Evolutionary conservation across 2,797 vertebrate species (phyloP), one percentile per base, ranked within the genome.

Genomic region (Chelmon rostratus): DNA sequence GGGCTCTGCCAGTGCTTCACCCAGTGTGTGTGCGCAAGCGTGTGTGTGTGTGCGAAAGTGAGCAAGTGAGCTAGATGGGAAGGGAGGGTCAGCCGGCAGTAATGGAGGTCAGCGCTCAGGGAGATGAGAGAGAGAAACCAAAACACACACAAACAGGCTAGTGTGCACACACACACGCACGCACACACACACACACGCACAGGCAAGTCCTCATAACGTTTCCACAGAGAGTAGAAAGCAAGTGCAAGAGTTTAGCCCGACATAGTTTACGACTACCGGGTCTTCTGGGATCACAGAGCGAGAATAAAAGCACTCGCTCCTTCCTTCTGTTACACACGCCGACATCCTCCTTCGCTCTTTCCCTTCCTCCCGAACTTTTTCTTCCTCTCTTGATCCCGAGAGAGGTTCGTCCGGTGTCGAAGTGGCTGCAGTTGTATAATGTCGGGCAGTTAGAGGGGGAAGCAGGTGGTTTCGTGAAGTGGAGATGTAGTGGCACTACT

Each of bases 101-200:
- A 93, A 94, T 93, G 88, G 91, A 93, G 92, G 92, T 89, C 88
- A 88, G 76, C 37, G 79, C 86, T 86, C 75, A 81, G 91, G 90
- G 90, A 92, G 86, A 93, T 87, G 79, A 89, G 89, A 87, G 89
- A 87, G 87, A 78, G 62, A 88, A 81, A 88, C 52, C 67, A 67
- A 81, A 83, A 85, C 64, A 72, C 61, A 83, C 83, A 50, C 62
- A 61, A 54, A 73, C 71, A 59, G 37, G 10, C 28, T 28, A 3
- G 5, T 3, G 21, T 64, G 46, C 76, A 3, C 59, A 15, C 57
- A 40, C 76, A 46, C 35, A 69, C 72, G 25, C 66, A 28, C 61
- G 64, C 38, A 11, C 44, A 25, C 53, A 42, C 28, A 16, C 64
- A 49, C 38, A 28, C n/a, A 37, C 69, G 62, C 76, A 69, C 49